Percentiles rank a stretch among this genome's conserved stretches.
These are phyloP conservation scores for Furnarius figulus DNA, from an alignment of 2,113 vertebrate species.

Conservation along the genomic window DNA sequence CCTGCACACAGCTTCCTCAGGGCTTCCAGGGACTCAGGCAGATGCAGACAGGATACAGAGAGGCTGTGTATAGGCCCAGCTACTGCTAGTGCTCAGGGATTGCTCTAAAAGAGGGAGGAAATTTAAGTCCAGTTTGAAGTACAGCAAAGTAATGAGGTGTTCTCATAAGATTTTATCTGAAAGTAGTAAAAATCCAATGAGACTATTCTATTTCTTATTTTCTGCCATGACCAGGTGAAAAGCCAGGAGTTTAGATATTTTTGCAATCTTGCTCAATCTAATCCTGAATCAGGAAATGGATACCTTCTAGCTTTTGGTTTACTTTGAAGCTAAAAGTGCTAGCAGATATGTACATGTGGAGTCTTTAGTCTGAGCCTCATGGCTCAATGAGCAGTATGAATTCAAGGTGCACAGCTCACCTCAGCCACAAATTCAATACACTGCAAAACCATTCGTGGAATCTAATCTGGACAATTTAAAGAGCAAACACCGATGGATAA, in stretches of 20 bases:
- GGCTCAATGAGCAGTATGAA: not conserved
- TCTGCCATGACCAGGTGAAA: not conserved
- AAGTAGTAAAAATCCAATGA: not conserved
- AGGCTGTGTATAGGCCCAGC: not conserved
- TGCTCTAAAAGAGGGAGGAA: not conserved
- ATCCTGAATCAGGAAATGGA: not conserved
- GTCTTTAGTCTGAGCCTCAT: not conserved
- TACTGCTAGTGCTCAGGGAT: not conserved
- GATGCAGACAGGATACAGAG: not conserved
- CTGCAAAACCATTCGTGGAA: not conserved
- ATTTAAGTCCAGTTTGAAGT: not conserved
- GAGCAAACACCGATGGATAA: not conserved
- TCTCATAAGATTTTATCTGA: not conserved
- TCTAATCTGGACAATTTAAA: not conserved
- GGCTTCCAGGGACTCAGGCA: not conserved
- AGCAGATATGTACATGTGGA: not conserved
- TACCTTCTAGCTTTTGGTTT: not conserved
- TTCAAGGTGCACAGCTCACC: not conserved
- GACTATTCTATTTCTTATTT: not conserved
- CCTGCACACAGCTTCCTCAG: not conserved
- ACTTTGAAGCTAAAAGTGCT: not conserved
- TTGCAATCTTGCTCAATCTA: not conserved
- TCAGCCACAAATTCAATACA: not conserved
- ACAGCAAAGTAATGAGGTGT: not conserved
- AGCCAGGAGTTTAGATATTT: not conserved